Percentiles rank a stretch among this genome's conserved stretches.
Conservation (phyloP, 2,797 vertebrate species). For the Huso huso region DNA sequence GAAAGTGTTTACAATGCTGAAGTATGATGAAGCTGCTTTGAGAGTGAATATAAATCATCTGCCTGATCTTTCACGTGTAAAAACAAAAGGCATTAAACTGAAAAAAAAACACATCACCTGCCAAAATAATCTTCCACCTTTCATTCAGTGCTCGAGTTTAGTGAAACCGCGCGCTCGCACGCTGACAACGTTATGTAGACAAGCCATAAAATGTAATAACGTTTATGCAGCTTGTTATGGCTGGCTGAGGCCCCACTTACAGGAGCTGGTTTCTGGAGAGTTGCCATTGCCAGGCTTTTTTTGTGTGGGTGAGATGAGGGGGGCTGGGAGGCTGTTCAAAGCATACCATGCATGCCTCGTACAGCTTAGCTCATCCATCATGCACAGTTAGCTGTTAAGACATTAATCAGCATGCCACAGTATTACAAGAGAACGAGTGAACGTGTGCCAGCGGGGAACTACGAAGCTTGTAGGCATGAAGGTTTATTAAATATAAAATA, state of each 20-base stretch:
- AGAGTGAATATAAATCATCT: slow-evolving; percentile 32
- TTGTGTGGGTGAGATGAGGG: too few relatives aligned
- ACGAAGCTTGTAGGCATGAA: slow-evolving; percentile 61
- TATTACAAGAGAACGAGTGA: slow-evolving; percentile 45
- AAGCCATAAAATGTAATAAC: slow-evolving; percentile 67
- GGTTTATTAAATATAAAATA: slow-evolving; percentile 66
- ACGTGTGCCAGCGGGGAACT: slow-evolving; percentile 59
- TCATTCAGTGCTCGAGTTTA: slow-evolving; percentile 65
- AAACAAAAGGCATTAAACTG: slow-evolving; percentile 26
- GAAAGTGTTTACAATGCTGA: slow-evolving; percentile 42
- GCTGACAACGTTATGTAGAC: slow-evolving; percentile 67
- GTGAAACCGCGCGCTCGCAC: slow-evolving; percentile 60
- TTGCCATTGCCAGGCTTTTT: too few relatives aligned
- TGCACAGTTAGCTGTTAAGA: slow-evolving; percentile 67
- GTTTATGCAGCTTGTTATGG: slow-evolving; percentile 72
- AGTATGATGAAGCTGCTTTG: slow-evolving; percentile 23
- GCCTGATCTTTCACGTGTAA: slow-evolving; percentile 12
- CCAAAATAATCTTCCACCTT: slow-evolving; percentile 65
- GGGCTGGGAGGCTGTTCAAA: slow-evolving; percentile 25
- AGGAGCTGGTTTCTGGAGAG: too few relatives aligned
- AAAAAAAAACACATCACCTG: slow-evolving; percentile 32
- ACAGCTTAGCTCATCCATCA: slow-evolving; percentile 60
- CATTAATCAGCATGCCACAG: slow-evolving; percentile 63
- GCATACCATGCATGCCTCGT: slow-evolving; percentile 49
- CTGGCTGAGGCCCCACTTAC: slow-evolving; percentile 47